A percentile compares a stretch with the other conserved stretches of the same genome.
These are phyloP conservation scores for Spodoptera frugiperda DNA, from an alignment of 1,140 invertebrate species.

Conservation along the genomic window DNA sequence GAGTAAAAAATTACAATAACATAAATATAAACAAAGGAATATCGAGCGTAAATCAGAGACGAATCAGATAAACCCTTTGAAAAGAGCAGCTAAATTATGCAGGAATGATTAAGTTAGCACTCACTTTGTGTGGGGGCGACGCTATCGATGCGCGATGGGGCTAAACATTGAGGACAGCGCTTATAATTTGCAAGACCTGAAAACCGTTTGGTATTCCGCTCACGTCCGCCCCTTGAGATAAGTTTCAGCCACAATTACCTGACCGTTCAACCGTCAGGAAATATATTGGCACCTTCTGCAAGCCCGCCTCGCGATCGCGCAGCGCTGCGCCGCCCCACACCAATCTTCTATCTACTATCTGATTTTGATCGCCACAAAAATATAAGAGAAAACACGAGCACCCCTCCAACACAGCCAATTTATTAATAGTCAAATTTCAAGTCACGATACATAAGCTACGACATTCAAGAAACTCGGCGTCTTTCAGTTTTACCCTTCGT, in stretches of 20 bases:
- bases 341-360: slow-evolving; percentile 74
- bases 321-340: slow-evolving; percentile 47
- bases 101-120: neutral
- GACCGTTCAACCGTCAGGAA: slow-evolving; percentile 84
- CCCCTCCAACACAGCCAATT: slow-evolving; percentile 38
- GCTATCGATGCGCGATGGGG: neutral
- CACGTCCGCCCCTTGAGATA: slow-evolving; percentile 81
- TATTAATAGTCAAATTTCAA: slow-evolving; percentile 51
- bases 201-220: slow-evolving; percentile 75
- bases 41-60: too few relatives aligned
- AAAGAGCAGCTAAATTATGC: neutral
- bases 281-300: slow-evolving; percentile 83
- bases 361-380: slow-evolving; percentile 63
- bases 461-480: slow-evolving; percentile 23
- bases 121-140: slow-evolving; percentile 7
- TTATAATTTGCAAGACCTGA: slow-evolving; percentile 79
- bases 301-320: slow-evolving; percentile 56
- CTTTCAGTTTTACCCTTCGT: slow-evolving; percentile 45
- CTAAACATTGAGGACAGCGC: slow-evolving; percentile 57
- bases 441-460: slow-evolving; percentile 46
- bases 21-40: too few relatives aligned
- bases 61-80: slow-evolving; percentile 11
- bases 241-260: slow-evolving; percentile 85
- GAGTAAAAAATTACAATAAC: too few relatives aligned
- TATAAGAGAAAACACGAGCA: slow-evolving; percentile 43